Base-by-base conservation (phyloP, 2,888 invertebrate species). In the Tipula lateralis region DNA sequence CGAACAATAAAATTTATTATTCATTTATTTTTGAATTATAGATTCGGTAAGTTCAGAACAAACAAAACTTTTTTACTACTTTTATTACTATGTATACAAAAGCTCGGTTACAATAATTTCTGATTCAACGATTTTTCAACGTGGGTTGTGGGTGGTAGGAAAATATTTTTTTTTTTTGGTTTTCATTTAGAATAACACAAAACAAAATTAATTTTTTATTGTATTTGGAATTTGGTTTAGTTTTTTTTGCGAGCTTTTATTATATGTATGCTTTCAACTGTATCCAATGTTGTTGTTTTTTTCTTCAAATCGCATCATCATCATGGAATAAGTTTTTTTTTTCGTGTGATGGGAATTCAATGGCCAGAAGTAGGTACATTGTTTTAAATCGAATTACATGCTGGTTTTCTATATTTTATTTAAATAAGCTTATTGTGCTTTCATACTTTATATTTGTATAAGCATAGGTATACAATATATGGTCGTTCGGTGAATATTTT, bases 371-470 rank as follows among this genome's bases (percentile, higher is more conserved):
- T 66, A 66, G 24, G 9, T 66, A 6, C 24, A 66, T 66, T 66
- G 66, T 66, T 66, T 66, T 66, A 24, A 66, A 66, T 19, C 66
- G 66, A 66, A 66, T 66, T 66, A 66, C 66, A 66, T 24, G 12
- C 66, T 16, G 44, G n/a, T 44, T 44, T 44, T 44, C 1, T n/a
- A n/a, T 44, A 44, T 44, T 44, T 44, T n/a, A 44, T 44, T 44
- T 24, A 66, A 66, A 66, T 66, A 66, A 66, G 66, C 66, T 66
- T 66, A 66, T 66, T 66, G 66, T 66, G 66, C 66, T 66, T 66
- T 66, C 24, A 66, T 50, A 24, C 24, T 19, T 24, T 19, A 24
- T 24, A 1, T 19, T 24, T 66, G 19, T 16, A 0, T 44, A 39
- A 44, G 9, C 16, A 44, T 5, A 16, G 0, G 7, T 9, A 12